Evolutionary conservation across 2,797 vertebrate genomes (phyloP).

Genomic region (Graptemys geographica): DNA sequence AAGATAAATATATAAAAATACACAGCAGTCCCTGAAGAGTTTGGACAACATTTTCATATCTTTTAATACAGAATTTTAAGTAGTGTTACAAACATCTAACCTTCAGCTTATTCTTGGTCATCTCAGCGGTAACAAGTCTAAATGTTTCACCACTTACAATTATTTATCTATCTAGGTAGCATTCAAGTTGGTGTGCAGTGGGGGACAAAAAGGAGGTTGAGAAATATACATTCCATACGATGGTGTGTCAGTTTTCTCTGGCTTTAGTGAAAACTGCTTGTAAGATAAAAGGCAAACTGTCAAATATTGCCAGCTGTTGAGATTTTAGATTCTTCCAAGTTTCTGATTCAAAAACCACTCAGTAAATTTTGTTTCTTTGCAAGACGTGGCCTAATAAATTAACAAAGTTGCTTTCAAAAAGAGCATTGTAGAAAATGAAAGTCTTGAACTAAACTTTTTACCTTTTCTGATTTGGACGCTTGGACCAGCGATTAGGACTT

Average conservation of each 20-base stretch:
- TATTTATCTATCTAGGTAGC: not conserved
- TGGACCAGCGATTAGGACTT: not conserved
- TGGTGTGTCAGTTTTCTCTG: not conserved
- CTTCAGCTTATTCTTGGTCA: not conserved
- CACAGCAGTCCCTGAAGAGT: not conserved
- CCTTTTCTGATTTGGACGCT: not conserved
- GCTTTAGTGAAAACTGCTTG: not conserved
- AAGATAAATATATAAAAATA: not conserved
- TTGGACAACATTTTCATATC: not conserved
- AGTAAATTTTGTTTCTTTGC: slow-evolving; percentile 2
- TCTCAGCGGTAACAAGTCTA: not conserved
- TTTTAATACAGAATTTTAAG: not conserved
- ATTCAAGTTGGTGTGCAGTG: not conserved
- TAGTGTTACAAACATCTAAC: not conserved
- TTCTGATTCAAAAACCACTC: not conserved
- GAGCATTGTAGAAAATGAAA: not conserved
- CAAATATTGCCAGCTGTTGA: not conserved
- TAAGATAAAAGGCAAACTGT: not conserved
- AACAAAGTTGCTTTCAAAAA: not conserved
- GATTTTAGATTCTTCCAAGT: not conserved
- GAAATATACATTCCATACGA: not conserved
- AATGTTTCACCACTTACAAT: not conserved
- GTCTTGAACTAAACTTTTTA: not conserved
- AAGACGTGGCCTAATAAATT: not conserved
- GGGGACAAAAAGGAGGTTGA: not conserved